Percentiles rank a stretch among this genome's conserved stretches.
phyloP scores from a whole-genome alignment of 64 coral and sea anemone species.

The Acropora tenuis region DNA sequence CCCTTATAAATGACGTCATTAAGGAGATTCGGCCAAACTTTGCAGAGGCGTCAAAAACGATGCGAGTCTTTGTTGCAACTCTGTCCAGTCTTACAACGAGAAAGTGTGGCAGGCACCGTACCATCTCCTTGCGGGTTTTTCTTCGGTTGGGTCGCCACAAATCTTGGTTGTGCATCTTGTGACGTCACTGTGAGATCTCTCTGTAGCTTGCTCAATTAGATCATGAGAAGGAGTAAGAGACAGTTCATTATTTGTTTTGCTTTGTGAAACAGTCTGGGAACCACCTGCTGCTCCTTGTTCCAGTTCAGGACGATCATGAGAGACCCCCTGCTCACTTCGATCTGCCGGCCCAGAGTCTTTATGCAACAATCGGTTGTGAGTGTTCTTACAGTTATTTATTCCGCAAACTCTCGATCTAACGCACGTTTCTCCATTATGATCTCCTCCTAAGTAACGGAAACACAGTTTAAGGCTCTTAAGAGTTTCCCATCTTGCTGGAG shows the following conservation, averaged over 20 bases:
- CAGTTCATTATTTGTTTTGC: background rate
- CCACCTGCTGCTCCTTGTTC: background rate
- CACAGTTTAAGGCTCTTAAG: slow-evolving; percentile 20
- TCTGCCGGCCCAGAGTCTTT: background rate
- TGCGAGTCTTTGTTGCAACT: slow-evolving; percentile 52
- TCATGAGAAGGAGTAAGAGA: background rate
- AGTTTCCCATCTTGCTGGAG: slow-evolving; percentile 37
- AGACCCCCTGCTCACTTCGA: background rate
- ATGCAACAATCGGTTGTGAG: background rate
- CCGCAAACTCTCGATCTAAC: background rate
- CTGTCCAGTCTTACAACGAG: slow-evolving; percentile 28
- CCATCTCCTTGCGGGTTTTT: slow-evolving; percentile 3
- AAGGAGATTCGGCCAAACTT: slow-evolving; percentile 41
- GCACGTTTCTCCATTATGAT: background rate
- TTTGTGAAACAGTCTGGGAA: background rate
- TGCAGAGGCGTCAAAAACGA: slow-evolving; percentile 60
- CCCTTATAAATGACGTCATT: slow-evolving; percentile 58
- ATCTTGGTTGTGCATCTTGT: background rate
- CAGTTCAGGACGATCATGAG: background rate
- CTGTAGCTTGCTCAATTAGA: background rate
- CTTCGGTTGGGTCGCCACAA: background rate
- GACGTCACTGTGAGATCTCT: slow-evolving; percentile 41
- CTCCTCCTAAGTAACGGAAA: slow-evolving; percentile 15
- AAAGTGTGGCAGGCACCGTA: slow-evolving; percentile 42
- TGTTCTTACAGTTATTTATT: background rate